phyloP scores from a whole-genome alignment of 2,888 invertebrate genomes.

The Drosophila meridionalis region DNA sequence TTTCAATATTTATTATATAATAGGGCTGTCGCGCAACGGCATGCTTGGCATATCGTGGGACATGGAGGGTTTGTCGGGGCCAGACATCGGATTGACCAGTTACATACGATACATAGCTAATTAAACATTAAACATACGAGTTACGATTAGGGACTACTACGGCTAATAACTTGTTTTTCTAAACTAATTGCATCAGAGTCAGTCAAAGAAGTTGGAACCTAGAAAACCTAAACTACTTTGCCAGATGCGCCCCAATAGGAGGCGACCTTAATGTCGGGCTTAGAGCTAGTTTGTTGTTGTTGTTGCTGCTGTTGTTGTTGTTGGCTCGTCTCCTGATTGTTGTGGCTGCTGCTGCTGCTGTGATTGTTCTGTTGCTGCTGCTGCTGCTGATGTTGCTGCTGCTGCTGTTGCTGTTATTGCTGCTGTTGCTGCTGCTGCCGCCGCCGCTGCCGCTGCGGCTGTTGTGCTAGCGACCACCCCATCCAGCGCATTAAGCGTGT shows the following conservation, averaged over 20 bases:
- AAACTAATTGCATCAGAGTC: conserved; percentile 80
- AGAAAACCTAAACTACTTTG: conserved; percentile 60
- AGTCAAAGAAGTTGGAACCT: conserved; percentile 74
- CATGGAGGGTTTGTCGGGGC: conserved; percentile 21
- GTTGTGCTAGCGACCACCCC: conserved; percentile 59
- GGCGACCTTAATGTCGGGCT: conserved; percentile 65
- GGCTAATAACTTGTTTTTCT: conserved; percentile 62
- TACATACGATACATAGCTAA: conserved; percentile 44
- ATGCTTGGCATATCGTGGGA: conserved; percentile 47
- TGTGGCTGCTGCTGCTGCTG: conserved; percentile 32
- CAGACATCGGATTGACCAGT: conserved; percentile 41
- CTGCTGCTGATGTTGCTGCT: conserved; percentile 18
- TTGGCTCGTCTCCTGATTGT: conserved; percentile 40
- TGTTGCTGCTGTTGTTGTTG: conserved; percentile 24
- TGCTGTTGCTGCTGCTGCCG: conserved; percentile 40
- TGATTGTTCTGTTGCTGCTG: conserved; percentile 18
- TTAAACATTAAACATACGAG: conserved; percentile 60
- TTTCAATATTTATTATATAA: neutral
- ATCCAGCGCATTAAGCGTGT: conserved; percentile 71
- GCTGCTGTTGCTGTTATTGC: conserved; percentile 36
- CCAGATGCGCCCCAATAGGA: conserved; percentile 51
- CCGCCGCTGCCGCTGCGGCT: conserved; percentile 43
- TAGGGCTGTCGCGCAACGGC: conserved; percentile 19
- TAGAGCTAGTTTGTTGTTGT: conserved; percentile 57
- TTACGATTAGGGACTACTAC: conserved; percentile 60